Base-by-base conservation (phyloP, 2,113 vertebrate species). In the Amblyornis subalaris region DNA sequence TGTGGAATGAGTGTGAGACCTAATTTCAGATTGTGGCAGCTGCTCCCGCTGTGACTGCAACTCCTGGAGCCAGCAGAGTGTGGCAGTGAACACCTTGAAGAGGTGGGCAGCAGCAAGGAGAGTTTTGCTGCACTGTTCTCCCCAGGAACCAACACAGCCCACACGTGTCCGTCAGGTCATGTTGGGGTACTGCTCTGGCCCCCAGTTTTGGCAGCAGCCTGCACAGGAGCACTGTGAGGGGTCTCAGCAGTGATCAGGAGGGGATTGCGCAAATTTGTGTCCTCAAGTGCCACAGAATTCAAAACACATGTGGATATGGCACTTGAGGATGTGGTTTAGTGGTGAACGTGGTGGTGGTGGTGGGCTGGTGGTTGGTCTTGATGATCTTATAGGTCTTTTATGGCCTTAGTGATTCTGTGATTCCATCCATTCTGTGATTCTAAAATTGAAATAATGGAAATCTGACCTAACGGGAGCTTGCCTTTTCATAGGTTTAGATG, bases 161-260 rank as follows among this genome's bases (percentile, higher is more conserved):
- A 12, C 1, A 1, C 11, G 6, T 16, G 10, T 16, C 2, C 1
- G 5, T 38, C 58, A 20, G 38, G n/a, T 5, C 22, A 5, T 6
- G 14, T 53, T 53, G 10, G 31, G 21, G 16, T 22, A 9, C 5
- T 54, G 48, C 35, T 69, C 24, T 19, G 50, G 28, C 24, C 44
- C 42, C 61, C 16, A 5, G 10, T 33, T 80, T 35, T 53, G 36
- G 47, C 50, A 65, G 17, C 12, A 60, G 35, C 33, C 33, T 29
- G 50, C 48, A 31, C 57, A 71, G 40, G 29, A 83, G 26, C n/a
- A 35, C 38, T 71, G 3, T 0, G 0, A 35, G 44, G 25, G 22
- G 25, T 35, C 38, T 53, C 48, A 36, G 40, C 61, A 45, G 45
- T 3, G 2, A 45, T 51, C 45, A 55, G 31, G 29, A 70, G 9